Conservation (phyloP, 2,888 invertebrate species). For the Resseliella maxima region DNA sequence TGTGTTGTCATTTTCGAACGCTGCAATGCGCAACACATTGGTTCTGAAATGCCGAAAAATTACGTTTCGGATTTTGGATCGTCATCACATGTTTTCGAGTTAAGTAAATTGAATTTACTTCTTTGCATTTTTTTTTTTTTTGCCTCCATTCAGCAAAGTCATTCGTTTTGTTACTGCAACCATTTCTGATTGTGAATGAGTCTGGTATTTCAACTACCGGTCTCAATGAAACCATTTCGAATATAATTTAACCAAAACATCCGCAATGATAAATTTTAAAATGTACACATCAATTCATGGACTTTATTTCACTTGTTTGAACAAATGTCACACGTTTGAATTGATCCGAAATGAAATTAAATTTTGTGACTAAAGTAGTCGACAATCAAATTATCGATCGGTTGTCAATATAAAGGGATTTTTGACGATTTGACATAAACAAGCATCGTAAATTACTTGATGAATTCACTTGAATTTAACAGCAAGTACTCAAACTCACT, state of each 20-base stretch:
- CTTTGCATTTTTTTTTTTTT: background rate
- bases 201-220: too few species aligned
- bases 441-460: constrained; percentile 48
- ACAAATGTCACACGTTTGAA: constrained; percentile 29
- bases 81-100: constrained; percentile 8
- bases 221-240: background rate
- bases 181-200: too few species aligned
- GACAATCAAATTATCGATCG: constrained; percentile 21
- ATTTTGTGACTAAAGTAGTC: background rate
- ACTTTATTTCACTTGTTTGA: constrained; percentile 30
- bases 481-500: too few species aligned
- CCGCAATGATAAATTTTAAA: constrained; percentile 19
- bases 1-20: background rate
- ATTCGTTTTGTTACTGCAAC: background rate
- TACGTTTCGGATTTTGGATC: background rate
- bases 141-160: background rate
- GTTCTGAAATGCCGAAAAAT: constrained; percentile 21
- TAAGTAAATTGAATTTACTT: constrained; percentile 6
- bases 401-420: constrained; percentile 47
- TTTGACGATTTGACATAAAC: constrained; percentile 42
- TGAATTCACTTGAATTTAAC: constrained; percentile 2
- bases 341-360: background rate
- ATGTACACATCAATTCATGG: background rate
- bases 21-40: constrained; percentile 22
- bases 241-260: background rate